Conservation (phyloP, 2,113 vertebrate genomes). For the Capreolus pygargus region DNA sequence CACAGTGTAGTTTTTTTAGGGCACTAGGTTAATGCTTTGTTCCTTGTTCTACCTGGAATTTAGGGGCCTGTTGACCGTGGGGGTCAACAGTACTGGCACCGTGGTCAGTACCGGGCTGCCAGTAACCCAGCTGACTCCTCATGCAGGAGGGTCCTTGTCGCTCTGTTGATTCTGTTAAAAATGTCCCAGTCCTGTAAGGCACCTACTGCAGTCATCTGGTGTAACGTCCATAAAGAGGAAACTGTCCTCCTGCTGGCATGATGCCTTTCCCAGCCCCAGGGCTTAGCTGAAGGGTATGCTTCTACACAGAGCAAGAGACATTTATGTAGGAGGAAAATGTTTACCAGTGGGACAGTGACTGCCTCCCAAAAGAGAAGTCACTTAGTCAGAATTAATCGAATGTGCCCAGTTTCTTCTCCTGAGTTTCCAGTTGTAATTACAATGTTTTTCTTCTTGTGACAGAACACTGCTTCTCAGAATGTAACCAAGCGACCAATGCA, state of each 20-base stretch:
- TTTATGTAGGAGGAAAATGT: rapidly evolving
- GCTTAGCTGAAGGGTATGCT: neutral
- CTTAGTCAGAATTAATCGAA: neutral
- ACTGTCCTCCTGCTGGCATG: rapidly evolving
- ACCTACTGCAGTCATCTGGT: no score
- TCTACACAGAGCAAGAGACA: neutral
- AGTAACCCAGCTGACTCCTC: neutral
- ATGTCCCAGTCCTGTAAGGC: neutral
- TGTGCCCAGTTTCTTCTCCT: neutral
- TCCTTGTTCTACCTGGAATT: neutral
- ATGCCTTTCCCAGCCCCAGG: rapidly evolving
- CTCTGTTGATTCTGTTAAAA: neutral
- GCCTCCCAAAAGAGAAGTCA: neutral
- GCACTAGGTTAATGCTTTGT: neutral
- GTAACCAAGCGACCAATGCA: slow-evolving; percentile 84
- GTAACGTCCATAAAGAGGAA: neutral
- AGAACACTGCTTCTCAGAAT: slow-evolving; percentile 86
- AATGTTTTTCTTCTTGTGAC: slow-evolving; percentile 18
- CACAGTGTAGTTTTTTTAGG: neutral
- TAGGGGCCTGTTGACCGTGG: neutral
- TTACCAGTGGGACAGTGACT: neutral
- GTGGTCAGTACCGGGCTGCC: neutral
- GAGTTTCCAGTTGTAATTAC: neutral
- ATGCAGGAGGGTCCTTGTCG: neutral
- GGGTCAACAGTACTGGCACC: no score